Conservation (phyloP, 2,888 invertebrate species). For the Cenopis cana region DNA sequence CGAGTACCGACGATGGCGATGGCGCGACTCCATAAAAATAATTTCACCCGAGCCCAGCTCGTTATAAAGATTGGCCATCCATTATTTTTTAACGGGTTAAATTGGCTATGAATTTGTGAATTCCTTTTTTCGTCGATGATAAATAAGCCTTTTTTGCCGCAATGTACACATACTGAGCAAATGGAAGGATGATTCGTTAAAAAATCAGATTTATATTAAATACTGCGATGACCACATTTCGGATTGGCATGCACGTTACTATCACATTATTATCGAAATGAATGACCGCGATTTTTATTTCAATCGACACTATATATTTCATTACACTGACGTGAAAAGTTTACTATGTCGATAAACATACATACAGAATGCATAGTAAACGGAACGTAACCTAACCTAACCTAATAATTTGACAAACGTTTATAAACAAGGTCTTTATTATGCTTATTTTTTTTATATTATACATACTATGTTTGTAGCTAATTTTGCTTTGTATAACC, state of each 20-base stretch:
- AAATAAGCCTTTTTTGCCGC: constrained; percentile 1
- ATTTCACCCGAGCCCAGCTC: constrained; percentile 12
- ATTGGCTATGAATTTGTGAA: constrained; percentile 38
- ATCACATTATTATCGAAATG: no score
- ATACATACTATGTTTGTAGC: not conserved
- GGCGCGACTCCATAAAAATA: constrained; percentile 32
- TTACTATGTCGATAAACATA: no score
- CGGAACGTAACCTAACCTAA: no score
- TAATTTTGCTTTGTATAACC: constrained; percentile 7
- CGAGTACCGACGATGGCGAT: not conserved
- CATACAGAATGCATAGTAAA: no score
- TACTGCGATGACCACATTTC: not conserved
- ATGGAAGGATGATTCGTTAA: not conserved
- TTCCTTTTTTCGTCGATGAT: constrained; percentile 17
- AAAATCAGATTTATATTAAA: not conserved
- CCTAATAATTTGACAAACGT: no score
- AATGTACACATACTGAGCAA: not conserved
- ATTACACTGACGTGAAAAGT: no score
- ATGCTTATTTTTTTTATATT: no score
- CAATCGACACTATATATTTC: no score
- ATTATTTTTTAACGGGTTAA: constrained; percentile 37
- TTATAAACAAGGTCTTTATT: no score
- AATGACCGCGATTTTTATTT: no score
- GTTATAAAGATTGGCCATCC: constrained; percentile 36
- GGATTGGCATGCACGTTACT: not conserved